phyloP scores from a whole-genome alignment of 2,797 vertebrate genomes.

The Synanceia verrucosa region DNA sequence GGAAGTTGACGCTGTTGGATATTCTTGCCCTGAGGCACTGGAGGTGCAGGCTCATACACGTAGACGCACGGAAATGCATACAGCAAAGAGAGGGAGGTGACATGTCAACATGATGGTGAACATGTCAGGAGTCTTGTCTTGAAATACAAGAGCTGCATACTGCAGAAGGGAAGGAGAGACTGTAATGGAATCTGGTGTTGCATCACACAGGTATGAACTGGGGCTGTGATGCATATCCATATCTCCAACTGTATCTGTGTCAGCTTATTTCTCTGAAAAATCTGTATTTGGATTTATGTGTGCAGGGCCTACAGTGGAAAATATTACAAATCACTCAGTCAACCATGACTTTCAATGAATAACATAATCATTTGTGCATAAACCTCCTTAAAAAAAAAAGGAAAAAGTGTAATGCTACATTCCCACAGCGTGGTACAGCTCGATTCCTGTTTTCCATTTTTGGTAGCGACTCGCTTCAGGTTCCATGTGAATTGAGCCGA shows the following conservation, averaged over 20 bases:
- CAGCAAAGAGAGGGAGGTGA: background rate
- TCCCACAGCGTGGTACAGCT: background rate
- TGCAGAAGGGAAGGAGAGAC: background rate
- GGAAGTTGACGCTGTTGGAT: conserved; percentile 40
- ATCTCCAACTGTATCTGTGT: background rate
- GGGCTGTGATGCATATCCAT: background rate
- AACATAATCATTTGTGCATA: background rate
- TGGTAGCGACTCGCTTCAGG: background rate
- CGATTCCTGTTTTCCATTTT: background rate
- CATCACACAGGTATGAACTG: background rate
- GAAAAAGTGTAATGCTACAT: background rate
- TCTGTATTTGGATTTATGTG: background rate
- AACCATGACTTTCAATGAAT: background rate
- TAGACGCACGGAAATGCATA: conserved; percentile 1
- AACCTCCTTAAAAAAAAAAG: background rate
- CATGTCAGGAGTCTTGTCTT: conserved; percentile 8
- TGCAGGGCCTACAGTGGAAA: background rate
- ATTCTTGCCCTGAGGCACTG: conserved; percentile 40
- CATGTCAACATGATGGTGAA: too few species aligned
- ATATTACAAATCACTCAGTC: background rate
- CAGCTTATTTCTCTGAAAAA: background rate
- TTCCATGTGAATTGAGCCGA: background rate
- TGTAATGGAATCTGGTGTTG: background rate
- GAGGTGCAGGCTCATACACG: conserved; percentile 54
- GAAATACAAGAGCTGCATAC: background rate